A percentile compares a stretch with the other conserved stretches of the same genome.
Evolutionary conservation across 2,797 vertebrate species (phyloP).

Genomic region (Thamnophis elegans): DNA sequence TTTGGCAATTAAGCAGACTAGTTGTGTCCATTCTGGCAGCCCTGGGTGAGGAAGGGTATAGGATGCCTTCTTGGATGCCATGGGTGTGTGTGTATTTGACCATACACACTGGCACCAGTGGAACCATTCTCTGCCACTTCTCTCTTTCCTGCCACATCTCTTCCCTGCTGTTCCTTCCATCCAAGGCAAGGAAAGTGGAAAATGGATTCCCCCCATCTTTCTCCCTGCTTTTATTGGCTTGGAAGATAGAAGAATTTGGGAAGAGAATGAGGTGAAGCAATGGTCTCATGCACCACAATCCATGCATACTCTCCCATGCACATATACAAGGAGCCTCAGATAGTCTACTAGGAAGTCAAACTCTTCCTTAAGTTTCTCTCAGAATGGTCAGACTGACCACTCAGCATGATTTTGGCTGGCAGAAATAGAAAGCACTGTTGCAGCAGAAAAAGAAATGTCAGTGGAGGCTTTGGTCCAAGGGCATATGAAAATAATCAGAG

Average conservation of each 20-base stretch:
- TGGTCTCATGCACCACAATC: background rate
- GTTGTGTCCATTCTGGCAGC: background rate
- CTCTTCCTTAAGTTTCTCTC: background rate
- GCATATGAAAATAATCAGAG: too few relatives aligned
- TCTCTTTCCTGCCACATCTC: background rate
- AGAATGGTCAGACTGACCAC: background rate
- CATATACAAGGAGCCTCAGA: background rate
- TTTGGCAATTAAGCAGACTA: background rate
- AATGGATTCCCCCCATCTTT: background rate
- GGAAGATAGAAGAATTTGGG: background rate
- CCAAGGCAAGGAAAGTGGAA: background rate
- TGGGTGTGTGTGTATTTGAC: too few relatives aligned
- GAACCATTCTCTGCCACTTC: background rate
- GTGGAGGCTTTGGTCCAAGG: background rate
- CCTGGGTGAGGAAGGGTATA: background rate
- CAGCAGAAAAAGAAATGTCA: background rate
- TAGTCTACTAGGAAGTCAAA: background rate
- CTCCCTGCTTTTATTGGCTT: background rate
- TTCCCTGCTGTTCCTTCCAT: background rate
- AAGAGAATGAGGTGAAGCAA: background rate
- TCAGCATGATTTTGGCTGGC: background rate
- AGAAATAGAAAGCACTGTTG: background rate
- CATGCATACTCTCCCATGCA: background rate
- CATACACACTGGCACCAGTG: background rate
- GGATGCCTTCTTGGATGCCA: background rate